Evolutionary conservation across 1,140 invertebrate genomes (phyloP), one percentile per base, ranked within the genome.

Genomic region (Lutraria rhynchaena): DNA sequence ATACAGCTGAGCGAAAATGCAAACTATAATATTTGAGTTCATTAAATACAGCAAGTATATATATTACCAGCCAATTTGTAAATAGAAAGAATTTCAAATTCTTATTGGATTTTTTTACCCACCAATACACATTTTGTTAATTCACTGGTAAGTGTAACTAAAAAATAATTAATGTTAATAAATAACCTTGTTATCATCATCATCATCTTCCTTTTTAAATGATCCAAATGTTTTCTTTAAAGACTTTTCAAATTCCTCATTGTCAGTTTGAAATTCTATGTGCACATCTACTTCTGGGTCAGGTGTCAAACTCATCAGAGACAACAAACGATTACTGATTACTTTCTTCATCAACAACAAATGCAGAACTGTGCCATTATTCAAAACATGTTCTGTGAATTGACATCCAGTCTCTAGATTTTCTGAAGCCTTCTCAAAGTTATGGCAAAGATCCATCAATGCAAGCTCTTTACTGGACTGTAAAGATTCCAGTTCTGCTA

Each of bases 361-460:
- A 92, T 98, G 97, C 0, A 95, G 94, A 22, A 95, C 95, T 91
- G 96, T 97, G 7, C 96, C 96, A 88, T 96, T 95, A 63, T 96
- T 95, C 49, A 97, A 90, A 15, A 98, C 93, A 86, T 95, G 94
- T 3, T 95, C 94, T 0, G 96, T 95, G 88, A 97, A 98, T 85
- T 96, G 95, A 85, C 95, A 96, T 22, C 96, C 96, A 90, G 96
- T 95, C 88, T 97, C 96, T 77, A 98, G 95, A 86, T 95, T 95
- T 81, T 95, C 96, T 81, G 95, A 94, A 3, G 94, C 95, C 90
- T 96, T 96, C 89, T 96, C 95, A 60, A 97, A 94, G 81, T 93
- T 94, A 81, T 97, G 95, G 88, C 96, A 96, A 44, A 96, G 93
- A 86, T 97, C 96, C 96, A 97, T 97, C 27, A 97, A 95, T 91